Evolutionary conservation across 2,113 vertebrate genomes (phyloP), one percentile per base, ranked within the genome.

Genomic region (Desmodus rotundus): DNA sequence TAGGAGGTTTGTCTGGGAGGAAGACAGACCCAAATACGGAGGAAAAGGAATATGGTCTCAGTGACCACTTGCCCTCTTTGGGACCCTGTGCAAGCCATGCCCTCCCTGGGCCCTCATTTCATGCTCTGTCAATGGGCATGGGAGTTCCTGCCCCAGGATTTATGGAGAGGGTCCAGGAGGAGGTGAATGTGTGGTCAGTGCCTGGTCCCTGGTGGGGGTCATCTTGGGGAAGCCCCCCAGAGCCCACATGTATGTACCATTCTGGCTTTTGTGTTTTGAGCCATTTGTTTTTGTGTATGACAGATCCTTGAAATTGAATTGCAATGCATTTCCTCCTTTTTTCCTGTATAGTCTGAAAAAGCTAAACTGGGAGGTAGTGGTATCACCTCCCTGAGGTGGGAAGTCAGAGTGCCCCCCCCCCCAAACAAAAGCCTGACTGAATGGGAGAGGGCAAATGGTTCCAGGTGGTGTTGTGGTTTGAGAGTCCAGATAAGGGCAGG

Each of bases 221-320:
- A 13, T 31, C 63, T 67, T 76, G 33, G 65, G 76, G 72, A 74
- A 17, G 47, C 10, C 68, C 61, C 28, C 9, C 17, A 31, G 36
- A 67, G 11, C 22, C 38, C 19, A 14, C 33, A 38, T 28, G 19
- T 11, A 0, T 6, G 20, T 9, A 15, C 22, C 6, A 1, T 6
- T 47, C 65, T 83, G 84, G 41, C 63, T 74, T 91, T 77, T 43
- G 77, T 33, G 43, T 61, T 67, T 56, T 67, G 28, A 78, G 61
- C 52, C 33, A 2, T 74, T 24, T 72, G 13, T 94, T 43, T 91
- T 36, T 56, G 81, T 17, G 33, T 13, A 7, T 28, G 31, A 50
- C 3, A n/a, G 20, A 38, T 20, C 85, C 88, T 93, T 89, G 47
- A 80, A 54, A 80, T 15, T 54, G 77, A 70, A 50, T 65, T 50